Conservation (phyloP, 2,888 invertebrate species). For the Scaptomyza cyrtandrae region DNA sequence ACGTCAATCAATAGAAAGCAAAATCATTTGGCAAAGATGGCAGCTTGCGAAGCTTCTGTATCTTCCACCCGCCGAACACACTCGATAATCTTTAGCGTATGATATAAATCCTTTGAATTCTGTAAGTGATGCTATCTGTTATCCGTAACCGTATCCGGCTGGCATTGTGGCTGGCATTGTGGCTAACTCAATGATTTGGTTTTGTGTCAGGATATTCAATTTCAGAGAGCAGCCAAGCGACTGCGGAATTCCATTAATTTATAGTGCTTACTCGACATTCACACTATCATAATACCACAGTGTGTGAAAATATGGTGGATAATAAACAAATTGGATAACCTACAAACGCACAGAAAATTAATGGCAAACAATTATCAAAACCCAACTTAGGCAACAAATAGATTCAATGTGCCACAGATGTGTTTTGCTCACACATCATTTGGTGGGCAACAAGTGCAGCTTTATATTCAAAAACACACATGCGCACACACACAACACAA, state of each 20-base stretch:
- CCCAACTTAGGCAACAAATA: conserved; percentile 8
- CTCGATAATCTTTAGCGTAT: conserved; percentile 24
- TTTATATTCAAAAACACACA: conserved; percentile 2
- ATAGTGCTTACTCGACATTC: conserved; percentile 17
- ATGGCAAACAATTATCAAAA: conserved; percentile 54
- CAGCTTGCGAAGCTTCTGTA: conserved; percentile 11
- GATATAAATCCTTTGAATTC: conserved; percentile 34
- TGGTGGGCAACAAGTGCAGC: conserved; percentile 53
- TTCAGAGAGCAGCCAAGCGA: conserved; percentile 22
- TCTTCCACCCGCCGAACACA: background rate
- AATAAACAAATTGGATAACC: conserved; percentile 22
- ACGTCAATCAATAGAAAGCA: conserved; percentile 5
- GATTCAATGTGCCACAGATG: conserved; percentile 8
- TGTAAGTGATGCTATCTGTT: conserved; percentile 33
- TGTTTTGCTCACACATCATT: conserved; percentile 19
- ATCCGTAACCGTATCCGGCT: conserved; percentile 13
- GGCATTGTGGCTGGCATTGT: conserved; percentile 26
- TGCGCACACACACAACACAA: background rate
- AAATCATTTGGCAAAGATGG: background rate
- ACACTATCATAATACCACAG: background rate
- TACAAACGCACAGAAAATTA: conserved; percentile 38
- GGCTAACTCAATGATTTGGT: conserved; percentile 5
- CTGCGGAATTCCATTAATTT: conserved; percentile 46
- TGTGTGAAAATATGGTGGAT: conserved; percentile 6
- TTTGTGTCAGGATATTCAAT: conserved; percentile 41